Percentiles rank a stretch among this genome's conserved stretches.
Evolutionary conservation across 2,113 vertebrate species (phyloP).

Genomic region (Coracopsis vasa): DNA sequence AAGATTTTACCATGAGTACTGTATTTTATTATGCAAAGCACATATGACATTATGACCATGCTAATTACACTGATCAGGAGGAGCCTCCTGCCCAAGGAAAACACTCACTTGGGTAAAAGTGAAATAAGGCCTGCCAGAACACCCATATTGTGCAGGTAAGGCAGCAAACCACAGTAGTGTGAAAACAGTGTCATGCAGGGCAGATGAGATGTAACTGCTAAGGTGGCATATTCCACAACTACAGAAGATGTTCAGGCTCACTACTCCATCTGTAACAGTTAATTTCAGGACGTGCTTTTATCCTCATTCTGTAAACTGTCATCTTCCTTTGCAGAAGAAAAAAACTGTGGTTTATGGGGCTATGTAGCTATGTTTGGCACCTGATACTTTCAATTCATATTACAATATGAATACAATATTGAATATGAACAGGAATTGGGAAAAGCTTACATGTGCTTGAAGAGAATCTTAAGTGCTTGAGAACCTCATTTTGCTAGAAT

Average conservation of each 20-base stretch:
- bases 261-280: background rate
- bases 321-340: background rate
- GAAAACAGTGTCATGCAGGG: background rate
- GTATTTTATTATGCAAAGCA: background rate
- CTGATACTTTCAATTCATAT: background rate
- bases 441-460: background rate
- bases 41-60: background rate
- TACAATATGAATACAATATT: background rate
- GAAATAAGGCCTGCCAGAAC: background rate
- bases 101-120: background rate
- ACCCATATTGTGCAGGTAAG: background rate
- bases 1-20: background rate
- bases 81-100: background rate
- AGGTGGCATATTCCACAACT: background rate
- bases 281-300: background rate
- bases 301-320: background rate
- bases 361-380: background rate
- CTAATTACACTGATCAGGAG: background rate
- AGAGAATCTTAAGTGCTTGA: background rate
- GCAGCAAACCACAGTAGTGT: accelerated
- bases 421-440: background rate
- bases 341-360: background rate
- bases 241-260: background rate
- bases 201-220: background rate
- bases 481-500: background rate